Conservation (phyloP, 2,888 invertebrate genomes). For the Sericinus montela region DNA sequence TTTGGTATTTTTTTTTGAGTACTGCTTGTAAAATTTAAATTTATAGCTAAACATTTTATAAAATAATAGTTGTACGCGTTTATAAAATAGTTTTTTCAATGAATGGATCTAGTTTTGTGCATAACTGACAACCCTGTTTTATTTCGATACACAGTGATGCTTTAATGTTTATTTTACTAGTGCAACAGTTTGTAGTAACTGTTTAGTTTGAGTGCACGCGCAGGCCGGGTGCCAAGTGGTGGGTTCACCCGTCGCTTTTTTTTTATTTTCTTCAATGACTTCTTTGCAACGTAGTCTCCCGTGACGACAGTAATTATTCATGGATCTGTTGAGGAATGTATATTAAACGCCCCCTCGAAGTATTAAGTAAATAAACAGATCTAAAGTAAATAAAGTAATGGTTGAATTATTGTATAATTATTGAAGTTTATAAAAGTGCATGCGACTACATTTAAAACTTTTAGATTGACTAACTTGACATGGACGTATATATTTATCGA, state of each 20-base stretch:
- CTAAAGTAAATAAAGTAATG: background rate
- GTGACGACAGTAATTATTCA: constrained; percentile 15
- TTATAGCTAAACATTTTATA: no score
- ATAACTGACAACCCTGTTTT: constrained; percentile 33
- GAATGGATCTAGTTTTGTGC: no score
- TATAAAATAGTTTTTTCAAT: no score
- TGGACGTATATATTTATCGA: no score
- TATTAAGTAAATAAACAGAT: constrained; percentile 1
- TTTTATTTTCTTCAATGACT: constrained; percentile 26
- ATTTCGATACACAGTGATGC: constrained; percentile 20
- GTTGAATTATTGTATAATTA: no score
- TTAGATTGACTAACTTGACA: no score
- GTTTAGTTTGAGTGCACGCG: constrained; percentile 53
- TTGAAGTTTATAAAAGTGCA: no score
- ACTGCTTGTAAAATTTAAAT: no score
- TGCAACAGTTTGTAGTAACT: constrained; percentile 49
- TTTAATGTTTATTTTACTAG: constrained; percentile 60
- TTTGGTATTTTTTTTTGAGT: no score
- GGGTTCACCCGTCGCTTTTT: constrained; percentile 27
- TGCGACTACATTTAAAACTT: no score
- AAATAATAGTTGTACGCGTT: no score
- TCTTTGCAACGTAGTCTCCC: constrained; percentile 12
- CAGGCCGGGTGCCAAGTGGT: constrained; percentile 35
- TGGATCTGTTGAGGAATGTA: background rate
- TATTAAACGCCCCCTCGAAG: constrained; percentile 10